Percentiles rank a stretch among this genome's conserved stretches.
phyloP scores from a whole-genome alignment of 2,113 vertebrate genomes.

The Bubo bubo region DNA sequence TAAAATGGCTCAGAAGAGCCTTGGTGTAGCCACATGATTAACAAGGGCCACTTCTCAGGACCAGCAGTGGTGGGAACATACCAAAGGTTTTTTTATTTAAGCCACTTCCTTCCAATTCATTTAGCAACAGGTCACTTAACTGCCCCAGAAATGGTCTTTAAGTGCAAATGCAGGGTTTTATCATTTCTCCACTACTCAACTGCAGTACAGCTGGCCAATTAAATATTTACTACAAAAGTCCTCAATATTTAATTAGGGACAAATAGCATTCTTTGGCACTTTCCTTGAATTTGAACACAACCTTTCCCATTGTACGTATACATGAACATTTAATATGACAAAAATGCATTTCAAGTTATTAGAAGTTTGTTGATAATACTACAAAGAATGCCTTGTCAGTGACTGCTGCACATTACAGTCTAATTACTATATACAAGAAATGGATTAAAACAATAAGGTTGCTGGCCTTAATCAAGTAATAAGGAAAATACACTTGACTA shows the following conservation, averaged over 20 bases:
- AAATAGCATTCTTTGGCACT: constrained; percentile 56
- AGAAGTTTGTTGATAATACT: background rate
- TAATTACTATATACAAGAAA: background rate
- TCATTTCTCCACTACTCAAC: constrained; percentile 27
- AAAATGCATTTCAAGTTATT: background rate
- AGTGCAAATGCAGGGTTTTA: constrained; percentile 31
- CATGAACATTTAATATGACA: background rate
- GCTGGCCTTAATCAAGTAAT: background rate
- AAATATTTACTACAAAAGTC: constrained; percentile 71
- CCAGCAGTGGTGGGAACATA: background rate
- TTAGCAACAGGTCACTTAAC: constrained; percentile 12
- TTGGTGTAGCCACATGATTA: background rate
- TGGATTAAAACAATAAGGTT: background rate
- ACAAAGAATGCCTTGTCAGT: background rate
- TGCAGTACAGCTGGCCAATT: constrained; percentile 60
- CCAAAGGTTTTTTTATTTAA: background rate
- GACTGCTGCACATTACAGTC: background rate
- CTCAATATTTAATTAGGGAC: constrained; percentile 77
- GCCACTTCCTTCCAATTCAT: background rate
- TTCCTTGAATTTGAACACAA: constrained; percentile 34
- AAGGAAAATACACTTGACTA: background rate
- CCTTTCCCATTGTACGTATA: background rate
- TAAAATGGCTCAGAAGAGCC: background rate
- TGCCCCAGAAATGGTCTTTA: background rate
- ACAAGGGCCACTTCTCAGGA: background rate